These are phyloP conservation scores for Drosophila bunnanda DNA, from an alignment of 2,888 invertebrate genomes.

Conservation along the genomic window DNA sequence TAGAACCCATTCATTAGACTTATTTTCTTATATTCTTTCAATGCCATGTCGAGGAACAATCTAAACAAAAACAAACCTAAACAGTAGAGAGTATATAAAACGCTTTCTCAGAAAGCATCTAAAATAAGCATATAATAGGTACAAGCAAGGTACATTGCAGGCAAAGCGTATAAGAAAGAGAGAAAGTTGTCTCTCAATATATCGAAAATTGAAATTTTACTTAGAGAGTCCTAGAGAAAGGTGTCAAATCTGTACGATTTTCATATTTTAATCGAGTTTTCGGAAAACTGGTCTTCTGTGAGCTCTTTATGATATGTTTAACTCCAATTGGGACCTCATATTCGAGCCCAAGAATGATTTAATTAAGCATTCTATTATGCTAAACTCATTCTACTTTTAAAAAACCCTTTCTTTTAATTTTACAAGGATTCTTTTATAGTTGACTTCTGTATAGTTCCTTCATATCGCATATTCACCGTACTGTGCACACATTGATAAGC, in stretches of 20 bases:
- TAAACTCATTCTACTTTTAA: not conserved
- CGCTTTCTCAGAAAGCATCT: not conserved
- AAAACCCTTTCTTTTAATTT: not conserved
- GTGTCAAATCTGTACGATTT: too few relatives aligned
- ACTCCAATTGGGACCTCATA: too few relatives aligned
- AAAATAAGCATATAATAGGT: too few relatives aligned
- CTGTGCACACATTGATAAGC: constrained; percentile 44
- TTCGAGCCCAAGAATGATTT: too few relatives aligned
- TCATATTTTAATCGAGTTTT: not conserved
- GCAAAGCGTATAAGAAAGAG: not conserved
- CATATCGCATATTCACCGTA: not conserved
- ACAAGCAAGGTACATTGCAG: not conserved
- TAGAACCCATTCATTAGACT: not conserved
- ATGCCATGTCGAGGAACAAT: not conserved
- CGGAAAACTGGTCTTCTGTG: too few relatives aligned
- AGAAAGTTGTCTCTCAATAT: too few relatives aligned
- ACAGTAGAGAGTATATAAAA: too few relatives aligned
- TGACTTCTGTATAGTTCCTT: not conserved
- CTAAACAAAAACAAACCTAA: too few relatives aligned
- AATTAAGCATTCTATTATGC: not conserved
- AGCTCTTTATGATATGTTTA: too few relatives aligned
- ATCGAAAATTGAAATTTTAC: too few relatives aligned
- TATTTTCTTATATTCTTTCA: not conserved
- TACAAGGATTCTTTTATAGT: not conserved
- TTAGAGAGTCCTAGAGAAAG: too few relatives aligned